phyloP scores from a whole-genome alignment of 2,113 vertebrate genomes.

The Actinemys pallida region DNA sequence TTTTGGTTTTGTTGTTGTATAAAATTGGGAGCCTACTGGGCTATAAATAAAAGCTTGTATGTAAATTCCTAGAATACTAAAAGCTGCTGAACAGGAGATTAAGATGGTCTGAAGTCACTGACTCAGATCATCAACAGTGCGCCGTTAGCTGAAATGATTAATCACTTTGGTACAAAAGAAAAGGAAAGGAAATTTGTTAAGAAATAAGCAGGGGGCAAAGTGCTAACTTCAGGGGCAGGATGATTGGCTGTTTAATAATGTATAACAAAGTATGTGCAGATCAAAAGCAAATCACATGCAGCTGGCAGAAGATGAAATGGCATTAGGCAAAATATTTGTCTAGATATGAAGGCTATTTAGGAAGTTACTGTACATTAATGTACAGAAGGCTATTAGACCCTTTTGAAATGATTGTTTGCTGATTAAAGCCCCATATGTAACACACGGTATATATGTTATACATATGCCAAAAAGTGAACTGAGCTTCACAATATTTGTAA shows the following conservation, averaged over 20 bases:
- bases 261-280: constrained; percentile 72
- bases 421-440: constrained; percentile 45
- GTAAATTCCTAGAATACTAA: constrained; percentile 65
- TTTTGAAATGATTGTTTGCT: constrained; percentile 61
- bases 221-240: constrained; percentile 70
- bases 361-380: constrained; percentile 64
- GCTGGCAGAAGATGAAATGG: constrained; percentile 65
- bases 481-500: constrained; percentile 10
- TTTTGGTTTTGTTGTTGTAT: constrained; percentile 53
- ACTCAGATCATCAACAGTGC: constrained; percentile 70
- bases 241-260: constrained; percentile 79
- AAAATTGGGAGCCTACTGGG: constrained; percentile 49
- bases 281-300: constrained; percentile 76
- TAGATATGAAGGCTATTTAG: constrained; percentile 65
- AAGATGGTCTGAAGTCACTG: constrained; percentile 69
- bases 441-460: constrained; percentile 22
- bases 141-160: constrained; percentile 74
- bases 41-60: constrained; percentile 68
- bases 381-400: constrained; percentile 48
- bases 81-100: constrained; percentile 62
- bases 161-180: constrained; percentile 75
- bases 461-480: not conserved
- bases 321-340: constrained; percentile 71
- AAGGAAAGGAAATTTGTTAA: constrained; percentile 78
- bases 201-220: constrained; percentile 74